These are phyloP conservation scores for Rhamphomyia laevipes DNA, from an alignment of 2,888 invertebrate species.

Conservation along the genomic window DNA sequence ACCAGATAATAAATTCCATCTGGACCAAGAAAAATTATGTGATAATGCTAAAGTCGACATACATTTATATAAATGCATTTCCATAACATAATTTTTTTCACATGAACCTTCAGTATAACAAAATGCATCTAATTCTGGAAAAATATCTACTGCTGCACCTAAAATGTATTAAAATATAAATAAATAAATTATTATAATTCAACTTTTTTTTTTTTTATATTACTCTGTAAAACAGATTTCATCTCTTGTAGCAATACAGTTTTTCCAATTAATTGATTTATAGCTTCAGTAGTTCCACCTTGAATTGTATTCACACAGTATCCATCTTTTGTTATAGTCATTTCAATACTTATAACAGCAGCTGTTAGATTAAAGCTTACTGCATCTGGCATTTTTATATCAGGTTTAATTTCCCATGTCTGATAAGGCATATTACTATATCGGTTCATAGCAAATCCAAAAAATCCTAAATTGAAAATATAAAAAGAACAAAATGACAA, in stretches of 20 bases:
- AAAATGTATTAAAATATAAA: too few species aligned
- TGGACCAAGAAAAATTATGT: constrained; percentile 72
- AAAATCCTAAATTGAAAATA: constrained; percentile 41
- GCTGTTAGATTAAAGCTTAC: constrained; percentile 42
- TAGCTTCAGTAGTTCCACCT: constrained; percentile 30
- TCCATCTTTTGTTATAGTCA: constrained; percentile 39
- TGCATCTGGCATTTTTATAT: constrained; percentile 37
- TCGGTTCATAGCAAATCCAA: constrained; percentile 60
- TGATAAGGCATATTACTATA: constrained; percentile 77
- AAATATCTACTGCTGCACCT: constrained; percentile 64
- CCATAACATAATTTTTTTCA: constrained; percentile 59
- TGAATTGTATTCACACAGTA: constrained; percentile 35
- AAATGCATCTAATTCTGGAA: constrained; percentile 66
- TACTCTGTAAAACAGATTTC: constrained; percentile 22
- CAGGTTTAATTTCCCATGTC: constrained; percentile 72
- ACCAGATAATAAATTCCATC: constrained; percentile 51
- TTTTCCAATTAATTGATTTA: constrained; percentile 31
- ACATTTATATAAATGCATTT: constrained; percentile 64
- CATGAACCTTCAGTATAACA: constrained; percentile 56
- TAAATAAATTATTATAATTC: too few species aligned
- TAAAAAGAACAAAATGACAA: neutral
- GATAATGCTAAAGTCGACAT: constrained; percentile 62
- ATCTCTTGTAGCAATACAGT: constrained; percentile 27
- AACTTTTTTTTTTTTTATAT: too few species aligned
- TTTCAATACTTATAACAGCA: constrained; percentile 45